These are phyloP conservation scores for Geotrupes spiniger DNA, from an alignment of 2,888 invertebrate species.

Conservation along the genomic window DNA sequence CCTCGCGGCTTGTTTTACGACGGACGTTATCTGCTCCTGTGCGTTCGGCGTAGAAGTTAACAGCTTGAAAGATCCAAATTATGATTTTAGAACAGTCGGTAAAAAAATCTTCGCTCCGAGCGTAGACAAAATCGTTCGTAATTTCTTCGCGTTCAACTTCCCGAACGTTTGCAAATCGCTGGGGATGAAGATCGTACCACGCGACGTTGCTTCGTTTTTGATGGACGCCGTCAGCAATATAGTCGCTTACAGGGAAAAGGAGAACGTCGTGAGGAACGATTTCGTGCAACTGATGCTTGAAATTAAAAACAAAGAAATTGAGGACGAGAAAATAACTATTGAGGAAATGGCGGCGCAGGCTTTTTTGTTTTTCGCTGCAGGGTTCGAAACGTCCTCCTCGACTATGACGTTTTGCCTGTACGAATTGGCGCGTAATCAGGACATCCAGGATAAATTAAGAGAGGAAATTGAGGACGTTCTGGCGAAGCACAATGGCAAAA, in stretches of 20 bases:
- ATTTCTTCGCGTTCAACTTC: background rate
- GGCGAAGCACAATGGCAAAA: conserved; percentile 39
- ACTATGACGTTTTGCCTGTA: conserved; percentile 40
- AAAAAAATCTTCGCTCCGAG: background rate
- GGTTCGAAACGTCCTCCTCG: conserved; percentile 46
- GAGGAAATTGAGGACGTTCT: conserved; percentile 46
- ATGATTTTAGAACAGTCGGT: background rate
- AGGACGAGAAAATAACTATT: conserved; percentile 18
- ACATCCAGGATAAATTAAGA: conserved; percentile 45
- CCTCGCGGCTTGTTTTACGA: conserved; percentile 6
- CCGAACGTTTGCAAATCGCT: conserved; percentile 3
- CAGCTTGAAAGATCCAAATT: conserved; percentile 23
- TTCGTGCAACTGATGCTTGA: conserved; percentile 13
- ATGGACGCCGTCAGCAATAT: background rate
- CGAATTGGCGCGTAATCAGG: conserved; percentile 40
- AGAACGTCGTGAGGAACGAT: conserved; percentile 6
- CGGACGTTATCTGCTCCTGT: conserved; percentile 10
- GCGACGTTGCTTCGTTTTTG: background rate
- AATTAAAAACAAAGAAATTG: conserved; percentile 7
- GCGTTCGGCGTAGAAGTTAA: conserved; percentile 13
- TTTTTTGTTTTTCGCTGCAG: conserved; percentile 39
- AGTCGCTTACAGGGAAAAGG: background rate
- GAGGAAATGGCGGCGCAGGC: conserved; percentile 39
- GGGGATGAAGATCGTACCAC: conserved; percentile 1
- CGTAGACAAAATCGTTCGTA: background rate